Percentiles rank a stretch among this genome's conserved stretches.
Evolutionary conservation across 1,140 invertebrate species (phyloP).

Genomic region (Proctacanthus coquilletti): DNA sequence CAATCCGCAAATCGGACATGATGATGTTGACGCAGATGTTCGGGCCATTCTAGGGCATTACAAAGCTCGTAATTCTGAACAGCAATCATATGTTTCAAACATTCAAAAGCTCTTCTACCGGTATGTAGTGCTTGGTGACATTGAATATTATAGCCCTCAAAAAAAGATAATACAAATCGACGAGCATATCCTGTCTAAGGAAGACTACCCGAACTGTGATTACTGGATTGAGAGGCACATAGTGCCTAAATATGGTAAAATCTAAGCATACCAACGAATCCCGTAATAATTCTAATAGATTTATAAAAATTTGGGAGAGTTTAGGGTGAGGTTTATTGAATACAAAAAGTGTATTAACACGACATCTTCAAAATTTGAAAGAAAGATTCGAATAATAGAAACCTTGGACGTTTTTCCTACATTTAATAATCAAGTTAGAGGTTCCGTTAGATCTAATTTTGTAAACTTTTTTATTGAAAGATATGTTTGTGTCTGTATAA

Average conservation of each 20-base stretch:
- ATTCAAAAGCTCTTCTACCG: slow-evolving; percentile 71
- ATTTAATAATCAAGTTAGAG: no score
- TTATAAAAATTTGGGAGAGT: no score
- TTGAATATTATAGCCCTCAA: slow-evolving; percentile 36
- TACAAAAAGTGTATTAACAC: no score
- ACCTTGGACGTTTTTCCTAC: no score
- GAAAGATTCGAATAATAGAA: no score
- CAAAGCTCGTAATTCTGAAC: slow-evolving; percentile 47
- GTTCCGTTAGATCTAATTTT: no score
- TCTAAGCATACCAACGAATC: no score
- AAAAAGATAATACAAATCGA: slow-evolving; percentile 45
- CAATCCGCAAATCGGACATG: slow-evolving; percentile 34
- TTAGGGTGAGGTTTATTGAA: no score
- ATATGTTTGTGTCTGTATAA: no score
- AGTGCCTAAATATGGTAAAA: slow-evolving; percentile 48
- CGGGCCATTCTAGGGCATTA: slow-evolving; percentile 64
- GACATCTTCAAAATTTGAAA: no score
- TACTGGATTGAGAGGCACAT: slow-evolving; percentile 58
- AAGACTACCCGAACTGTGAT: slow-evolving; percentile 51
- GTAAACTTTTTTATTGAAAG: no score
- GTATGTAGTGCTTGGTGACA: slow-evolving; percentile 54
- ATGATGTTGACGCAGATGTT: slow-evolving; percentile 50
- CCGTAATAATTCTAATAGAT: no score
- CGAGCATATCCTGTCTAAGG: slow-evolving; percentile 44
- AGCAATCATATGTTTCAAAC: slow-evolving; percentile 53